Evolutionary conservation across 2,797 vertebrate species (phyloP).

Genomic region (Antrozous pallidus): DNA sequence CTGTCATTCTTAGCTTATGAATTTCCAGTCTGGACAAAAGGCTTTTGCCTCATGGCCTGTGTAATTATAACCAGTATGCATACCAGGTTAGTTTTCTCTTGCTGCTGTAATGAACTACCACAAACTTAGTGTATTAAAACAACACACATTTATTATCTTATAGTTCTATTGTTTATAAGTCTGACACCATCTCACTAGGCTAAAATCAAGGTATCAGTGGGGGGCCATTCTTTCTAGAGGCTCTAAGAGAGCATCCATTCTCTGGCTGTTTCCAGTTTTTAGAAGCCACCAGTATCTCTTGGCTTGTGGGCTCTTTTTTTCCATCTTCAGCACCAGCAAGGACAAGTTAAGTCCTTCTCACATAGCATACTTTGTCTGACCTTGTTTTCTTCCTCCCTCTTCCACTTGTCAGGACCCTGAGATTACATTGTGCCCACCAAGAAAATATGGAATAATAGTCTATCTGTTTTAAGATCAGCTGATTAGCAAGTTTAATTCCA

Average conservation of each 20-base stretch:
- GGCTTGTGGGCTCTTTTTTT: not conserved
- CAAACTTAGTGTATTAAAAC: not conserved
- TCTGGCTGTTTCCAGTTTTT: too few relatives aligned
- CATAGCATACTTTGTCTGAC: not conserved
- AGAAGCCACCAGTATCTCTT: too few relatives aligned
- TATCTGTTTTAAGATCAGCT: too few relatives aligned
- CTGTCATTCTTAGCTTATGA: not conserved
- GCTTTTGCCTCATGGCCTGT: not conserved
- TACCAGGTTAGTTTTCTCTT: not conserved
- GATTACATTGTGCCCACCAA: not conserved
- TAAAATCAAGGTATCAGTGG: not conserved
- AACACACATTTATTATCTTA: not conserved
- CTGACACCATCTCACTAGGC: not conserved
- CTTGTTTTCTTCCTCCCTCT: not conserved
- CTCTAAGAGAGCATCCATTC: too few relatives aligned
- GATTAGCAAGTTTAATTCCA: too few relatives aligned
- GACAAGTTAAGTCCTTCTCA: not conserved
- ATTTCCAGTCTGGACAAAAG: not conserved
- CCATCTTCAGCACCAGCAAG: not conserved
- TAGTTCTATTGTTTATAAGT: not conserved
- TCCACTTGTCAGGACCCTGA: not conserved
- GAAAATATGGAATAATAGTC: too few relatives aligned
- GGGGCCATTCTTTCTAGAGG: not conserved
- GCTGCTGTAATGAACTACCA: not conserved
- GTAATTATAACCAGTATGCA: not conserved